Evolutionary conservation across 2,888 invertebrate genomes (phyloP).

Genomic region (Ichneumoninae sp.): DNA sequence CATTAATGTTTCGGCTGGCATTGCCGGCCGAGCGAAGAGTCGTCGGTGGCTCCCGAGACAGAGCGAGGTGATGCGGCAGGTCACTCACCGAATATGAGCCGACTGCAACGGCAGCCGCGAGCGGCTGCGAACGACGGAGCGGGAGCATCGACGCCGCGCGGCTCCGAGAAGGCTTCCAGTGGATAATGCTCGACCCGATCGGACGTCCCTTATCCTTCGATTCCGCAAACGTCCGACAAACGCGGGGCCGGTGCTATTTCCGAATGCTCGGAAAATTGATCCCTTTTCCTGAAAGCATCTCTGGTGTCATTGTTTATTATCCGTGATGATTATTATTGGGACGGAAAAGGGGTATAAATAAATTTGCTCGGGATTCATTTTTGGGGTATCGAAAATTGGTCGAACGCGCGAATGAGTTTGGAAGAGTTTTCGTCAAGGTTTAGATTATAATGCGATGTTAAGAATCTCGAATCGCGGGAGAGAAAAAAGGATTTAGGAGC

Average conservation of each 20-base stretch:
- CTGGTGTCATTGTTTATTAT: too few species aligned
- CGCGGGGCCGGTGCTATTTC: too few species aligned
- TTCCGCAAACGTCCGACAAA: background rate
- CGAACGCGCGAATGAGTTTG: too few species aligned
- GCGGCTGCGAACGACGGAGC: background rate
- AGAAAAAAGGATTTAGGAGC: too few species aligned
- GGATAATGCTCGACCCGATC: slow-evolving; percentile 22
- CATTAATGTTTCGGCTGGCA: slow-evolving; percentile 79
- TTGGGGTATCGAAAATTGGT: too few species aligned
- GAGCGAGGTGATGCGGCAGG: slow-evolving; percentile 75
- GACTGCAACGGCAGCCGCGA: slow-evolving; percentile 48
- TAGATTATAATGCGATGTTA: too few species aligned
- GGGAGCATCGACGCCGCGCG: background rate
- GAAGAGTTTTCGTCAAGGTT: too few species aligned
- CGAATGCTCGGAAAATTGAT: background rate
- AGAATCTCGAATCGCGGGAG: too few species aligned
- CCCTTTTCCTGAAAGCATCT: background rate
- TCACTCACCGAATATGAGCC: slow-evolving; percentile 83
- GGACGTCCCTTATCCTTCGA: background rate
- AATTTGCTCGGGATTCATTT: too few species aligned
- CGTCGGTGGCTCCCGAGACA: slow-evolving; percentile 53
- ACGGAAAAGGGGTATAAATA: too few species aligned
- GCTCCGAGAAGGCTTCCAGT: background rate
- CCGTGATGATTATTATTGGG: too few species aligned
- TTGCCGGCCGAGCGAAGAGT: slow-evolving; percentile 46